Percentiles rank a stretch among this genome's conserved stretches.
Conservation (phyloP, 1,140 invertebrate genomes). For the Heliconius nattereri region DNA sequence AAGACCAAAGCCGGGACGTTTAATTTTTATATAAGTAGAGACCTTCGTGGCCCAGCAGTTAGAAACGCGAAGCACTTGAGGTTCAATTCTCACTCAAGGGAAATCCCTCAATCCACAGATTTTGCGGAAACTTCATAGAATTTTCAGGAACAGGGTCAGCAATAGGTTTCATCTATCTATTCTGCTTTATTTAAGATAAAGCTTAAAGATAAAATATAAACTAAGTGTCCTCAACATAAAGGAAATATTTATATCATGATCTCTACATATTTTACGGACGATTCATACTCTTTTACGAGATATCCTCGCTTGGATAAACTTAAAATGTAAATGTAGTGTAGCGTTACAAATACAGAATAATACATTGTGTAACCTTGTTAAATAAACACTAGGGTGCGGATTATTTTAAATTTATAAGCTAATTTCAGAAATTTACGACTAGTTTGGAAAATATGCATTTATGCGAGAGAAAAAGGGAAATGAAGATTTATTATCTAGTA, state of each 20-base stretch:
- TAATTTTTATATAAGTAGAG: too few relatives aligned
- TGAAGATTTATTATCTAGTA: neutral
- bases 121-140: too few relatives aligned
- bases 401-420: constrained; percentile 24
- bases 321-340: constrained; percentile 29
- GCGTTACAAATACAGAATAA: constrained; percentile 11
- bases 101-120: too few relatives aligned
- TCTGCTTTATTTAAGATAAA: too few relatives aligned
- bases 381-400: constrained; percentile 16
- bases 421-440: constrained; percentile 20
- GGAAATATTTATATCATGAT: neutral
- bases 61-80: too few relatives aligned
- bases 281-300: constrained; percentile 25
- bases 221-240: too few relatives aligned
- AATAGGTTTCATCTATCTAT: too few relatives aligned
- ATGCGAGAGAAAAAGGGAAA: neutral
- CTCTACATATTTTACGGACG: neutral
- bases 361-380: constrained; percentile 27
- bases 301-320: constrained; percentile 30
- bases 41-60: too few relatives aligned
- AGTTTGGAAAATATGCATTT: neutral
- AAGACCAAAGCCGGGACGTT: too few relatives aligned
- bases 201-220: too few relatives aligned
- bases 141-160: too few relatives aligned
- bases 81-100: too few relatives aligned